Evolutionary conservation across 2,113 vertebrate genomes (phyloP).

Genomic region (Uria aalge): DNA sequence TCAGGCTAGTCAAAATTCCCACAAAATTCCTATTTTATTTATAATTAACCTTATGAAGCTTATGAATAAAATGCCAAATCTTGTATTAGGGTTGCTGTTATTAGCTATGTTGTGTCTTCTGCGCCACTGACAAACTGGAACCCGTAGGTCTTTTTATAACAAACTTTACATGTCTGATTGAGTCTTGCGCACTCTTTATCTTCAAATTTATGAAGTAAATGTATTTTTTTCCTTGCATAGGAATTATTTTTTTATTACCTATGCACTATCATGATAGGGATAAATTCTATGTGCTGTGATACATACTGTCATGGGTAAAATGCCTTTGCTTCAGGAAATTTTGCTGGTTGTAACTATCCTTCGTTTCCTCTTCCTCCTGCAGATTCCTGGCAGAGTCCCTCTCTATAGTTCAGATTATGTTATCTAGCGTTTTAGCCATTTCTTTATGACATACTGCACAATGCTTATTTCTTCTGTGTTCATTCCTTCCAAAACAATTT

Average conservation of each 20-base stretch:
- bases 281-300: background rate
- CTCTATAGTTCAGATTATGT: background rate
- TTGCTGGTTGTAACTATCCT: background rate
- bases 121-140: background rate
- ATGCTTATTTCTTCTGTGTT: background rate
- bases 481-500: background rate
- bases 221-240: background rate
- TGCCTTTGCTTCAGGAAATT: background rate
- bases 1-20: background rate
- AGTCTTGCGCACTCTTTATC: background rate
- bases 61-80: background rate
- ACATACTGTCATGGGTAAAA: background rate
- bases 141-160: accelerated
- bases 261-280: background rate
- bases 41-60: background rate
- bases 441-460: background rate
- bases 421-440: background rate
- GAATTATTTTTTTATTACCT: background rate
- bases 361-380: background rate
- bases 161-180: background rate
- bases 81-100: background rate
- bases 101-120: background rate
- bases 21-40: background rate
- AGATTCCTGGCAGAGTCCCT: background rate
- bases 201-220: background rate